Evolutionary conservation across 2,888 invertebrate species (phyloP).

Genomic region (Pyrocoelia pectoralis): DNA sequence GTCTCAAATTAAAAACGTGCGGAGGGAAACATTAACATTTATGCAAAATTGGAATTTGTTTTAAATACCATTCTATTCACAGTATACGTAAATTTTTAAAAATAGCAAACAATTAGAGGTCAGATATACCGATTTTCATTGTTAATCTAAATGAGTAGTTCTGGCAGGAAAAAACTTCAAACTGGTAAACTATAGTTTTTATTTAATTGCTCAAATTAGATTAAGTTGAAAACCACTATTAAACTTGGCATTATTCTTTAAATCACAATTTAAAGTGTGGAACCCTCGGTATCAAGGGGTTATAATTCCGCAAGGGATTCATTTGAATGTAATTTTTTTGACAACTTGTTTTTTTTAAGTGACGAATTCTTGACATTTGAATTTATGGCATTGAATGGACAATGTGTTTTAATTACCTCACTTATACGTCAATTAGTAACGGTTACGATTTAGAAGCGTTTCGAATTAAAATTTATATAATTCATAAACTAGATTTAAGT

Average conservation of each 20-base stretch:
- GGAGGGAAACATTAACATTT: no score
- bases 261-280: slow-evolving; percentile 1
- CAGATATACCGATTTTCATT: no score
- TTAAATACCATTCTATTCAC: no score
- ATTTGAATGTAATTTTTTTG: slow-evolving; percentile 24
- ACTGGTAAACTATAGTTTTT: background rate
- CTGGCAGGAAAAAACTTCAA: background rate
- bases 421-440: slow-evolving; percentile 30
- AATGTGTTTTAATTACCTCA: slow-evolving; percentile 34
- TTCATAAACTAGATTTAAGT: slow-evolving; percentile 51
- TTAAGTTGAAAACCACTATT: background rate
- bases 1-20: background rate
- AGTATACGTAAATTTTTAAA: no score
- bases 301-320: slow-evolving; percentile 11
- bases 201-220: background rate
- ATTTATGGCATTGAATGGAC: slow-evolving; percentile 27
- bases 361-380: slow-evolving; percentile 35
- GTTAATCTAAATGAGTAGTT: background rate
- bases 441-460: slow-evolving; percentile 17
- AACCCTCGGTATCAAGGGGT: slow-evolving; percentile 16
- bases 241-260: background rate
- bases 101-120: no score
- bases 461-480: slow-evolving; percentile 25
- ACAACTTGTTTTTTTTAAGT: slow-evolving; percentile 22
- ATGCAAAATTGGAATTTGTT: no score